phyloP scores from a whole-genome alignment of 2,113 vertebrate species.

The Seriola dumerili region DNA sequence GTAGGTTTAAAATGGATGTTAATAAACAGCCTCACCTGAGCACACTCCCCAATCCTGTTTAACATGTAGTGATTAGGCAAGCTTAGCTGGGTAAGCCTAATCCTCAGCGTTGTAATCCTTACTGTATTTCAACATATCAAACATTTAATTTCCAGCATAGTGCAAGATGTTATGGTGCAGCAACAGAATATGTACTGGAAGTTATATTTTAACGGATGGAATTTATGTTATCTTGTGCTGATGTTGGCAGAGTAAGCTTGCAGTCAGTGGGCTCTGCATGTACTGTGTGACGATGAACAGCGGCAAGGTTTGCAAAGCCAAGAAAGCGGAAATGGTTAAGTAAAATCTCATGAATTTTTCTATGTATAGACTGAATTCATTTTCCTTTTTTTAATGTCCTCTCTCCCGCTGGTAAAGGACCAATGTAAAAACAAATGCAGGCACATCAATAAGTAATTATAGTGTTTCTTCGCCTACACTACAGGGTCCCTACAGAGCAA shows the following conservation, averaged over 20 bases:
- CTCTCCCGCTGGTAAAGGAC: not conserved
- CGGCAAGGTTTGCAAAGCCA: not conserved
- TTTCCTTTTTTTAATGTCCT: not conserved
- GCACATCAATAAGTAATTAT: constrained; percentile 61
- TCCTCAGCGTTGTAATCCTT: constrained; percentile 72
- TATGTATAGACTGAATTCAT: not conserved
- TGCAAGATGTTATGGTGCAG: constrained; percentile 27
- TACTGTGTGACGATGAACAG: not conserved
- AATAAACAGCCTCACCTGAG: constrained; percentile 76
- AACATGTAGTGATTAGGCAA: constrained; percentile 68
- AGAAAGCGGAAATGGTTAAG: not conserved
- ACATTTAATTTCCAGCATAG: constrained; percentile 69
- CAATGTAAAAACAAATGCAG: constrained; percentile 43
- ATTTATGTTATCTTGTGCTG: constrained; percentile 29
- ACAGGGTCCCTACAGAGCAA: constrained; percentile 32
- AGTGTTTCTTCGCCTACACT: constrained; percentile 1
- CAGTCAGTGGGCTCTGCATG: not conserved
- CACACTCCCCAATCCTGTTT: constrained; percentile 63
- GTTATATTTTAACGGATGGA: constrained; percentile 20
- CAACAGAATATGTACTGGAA: constrained; percentile 20
- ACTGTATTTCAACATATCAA: constrained; percentile 67
- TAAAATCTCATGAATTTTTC: not conserved
- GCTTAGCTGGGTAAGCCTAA: constrained; percentile 77
- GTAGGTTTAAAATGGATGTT: constrained; percentile 38
- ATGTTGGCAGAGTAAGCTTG: constrained; percentile 1